These are phyloP conservation scores for Alouatta palliata DNA, from an alignment of 2,113 vertebrate species.

Conservation along the genomic window DNA sequence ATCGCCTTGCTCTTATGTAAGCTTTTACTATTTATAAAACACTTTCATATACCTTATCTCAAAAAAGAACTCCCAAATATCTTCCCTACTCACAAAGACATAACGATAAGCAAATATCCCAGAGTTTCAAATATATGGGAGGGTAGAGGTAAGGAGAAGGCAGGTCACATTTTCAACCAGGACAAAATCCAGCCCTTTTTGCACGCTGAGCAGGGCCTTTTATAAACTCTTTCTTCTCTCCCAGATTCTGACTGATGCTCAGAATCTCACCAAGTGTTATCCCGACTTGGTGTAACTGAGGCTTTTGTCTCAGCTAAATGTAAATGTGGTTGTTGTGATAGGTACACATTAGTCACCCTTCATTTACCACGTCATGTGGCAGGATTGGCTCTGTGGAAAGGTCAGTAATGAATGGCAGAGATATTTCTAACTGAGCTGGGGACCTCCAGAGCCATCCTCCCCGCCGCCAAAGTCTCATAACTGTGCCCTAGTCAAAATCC, in stretches of 20 bases:
- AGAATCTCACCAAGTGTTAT: not conserved
- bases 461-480: not conserved
- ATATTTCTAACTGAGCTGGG: not conserved
- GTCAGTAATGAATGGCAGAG: not conserved
- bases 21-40: conserved; percentile 70
- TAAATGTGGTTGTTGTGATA: not conserved
- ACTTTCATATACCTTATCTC: conserved; percentile 50
- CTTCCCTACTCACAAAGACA: conserved; percentile 29
- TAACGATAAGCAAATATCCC: conserved; percentile 29
- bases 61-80: not conserved
- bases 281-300: not conserved
- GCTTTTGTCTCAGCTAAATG: not conserved
- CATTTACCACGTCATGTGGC: not conserved
- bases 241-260: not conserved
- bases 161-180: not conserved
- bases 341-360: not conserved
- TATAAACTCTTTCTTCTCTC: not conserved
- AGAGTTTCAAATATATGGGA: not conserved
- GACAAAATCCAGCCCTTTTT: not conserved
- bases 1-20: conserved; percentile 56
- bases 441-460: not conserved
- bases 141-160: not conserved
- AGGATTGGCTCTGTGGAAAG: not conserved
- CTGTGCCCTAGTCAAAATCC: not conserved
- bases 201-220: not conserved